These are phyloP conservation scores for Cerastis leucographa DNA, from an alignment of 2,888 invertebrate species.

Conservation along the genomic window DNA sequence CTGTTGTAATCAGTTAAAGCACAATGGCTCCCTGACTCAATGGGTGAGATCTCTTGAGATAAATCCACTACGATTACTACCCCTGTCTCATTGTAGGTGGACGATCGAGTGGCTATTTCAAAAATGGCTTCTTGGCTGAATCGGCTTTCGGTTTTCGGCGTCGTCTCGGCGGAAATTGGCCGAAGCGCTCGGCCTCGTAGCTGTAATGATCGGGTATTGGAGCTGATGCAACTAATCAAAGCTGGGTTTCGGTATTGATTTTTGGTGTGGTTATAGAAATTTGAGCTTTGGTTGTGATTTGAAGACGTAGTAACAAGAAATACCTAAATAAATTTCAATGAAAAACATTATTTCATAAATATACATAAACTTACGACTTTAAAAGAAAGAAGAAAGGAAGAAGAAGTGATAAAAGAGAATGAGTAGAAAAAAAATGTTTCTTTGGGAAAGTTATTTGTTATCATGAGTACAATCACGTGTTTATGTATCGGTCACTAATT, in stretches of 20 bases:
- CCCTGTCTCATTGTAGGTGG: slow-evolving; percentile 64
- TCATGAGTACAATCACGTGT: no score
- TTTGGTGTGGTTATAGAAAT: slow-evolving; percentile 19
- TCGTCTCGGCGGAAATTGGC: slow-evolving; percentile 62
- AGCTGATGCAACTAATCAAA: slow-evolving; percentile 58
- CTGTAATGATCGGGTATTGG: slow-evolving; percentile 54
- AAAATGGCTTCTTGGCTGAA: slow-evolving; percentile 70
- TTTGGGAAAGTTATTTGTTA: no score
- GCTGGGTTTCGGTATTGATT: slow-evolving; percentile 52
- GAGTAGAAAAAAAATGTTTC: no score
- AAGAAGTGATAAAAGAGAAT: no score
- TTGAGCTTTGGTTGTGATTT: not conserved
- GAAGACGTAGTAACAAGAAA: not conserved
- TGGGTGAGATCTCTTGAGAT: slow-evolving; percentile 84
- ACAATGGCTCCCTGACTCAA: slow-evolving; percentile 84
- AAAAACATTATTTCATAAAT: not conserved
- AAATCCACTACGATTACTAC: slow-evolving; percentile 72
- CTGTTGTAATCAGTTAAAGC: slow-evolving; percentile 84
- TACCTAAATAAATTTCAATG: not conserved
- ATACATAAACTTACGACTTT: not conserved
- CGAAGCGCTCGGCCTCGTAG: slow-evolving; percentile 33
- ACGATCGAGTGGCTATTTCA: slow-evolving; percentile 72
- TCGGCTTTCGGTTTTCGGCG: slow-evolving; percentile 34
- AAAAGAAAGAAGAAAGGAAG: no score
- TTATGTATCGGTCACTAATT: no score